A percentile compares a stretch with the other conserved stretches of the same genome.
Conservation (phyloP, 2,888 invertebrate species). For the Eupithecia pulchellata region DNA sequence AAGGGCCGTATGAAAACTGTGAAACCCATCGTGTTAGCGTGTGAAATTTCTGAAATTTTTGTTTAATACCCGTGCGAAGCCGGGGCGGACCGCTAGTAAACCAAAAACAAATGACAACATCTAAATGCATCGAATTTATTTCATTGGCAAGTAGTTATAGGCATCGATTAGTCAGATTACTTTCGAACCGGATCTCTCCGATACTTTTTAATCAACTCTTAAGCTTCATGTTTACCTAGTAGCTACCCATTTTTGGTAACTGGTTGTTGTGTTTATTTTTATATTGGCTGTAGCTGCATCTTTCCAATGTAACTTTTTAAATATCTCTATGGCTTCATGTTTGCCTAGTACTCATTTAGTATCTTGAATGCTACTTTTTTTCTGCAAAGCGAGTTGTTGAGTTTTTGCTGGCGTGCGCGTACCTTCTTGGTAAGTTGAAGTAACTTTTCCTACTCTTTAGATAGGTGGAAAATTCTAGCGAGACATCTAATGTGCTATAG, state of each 20-base stretch:
- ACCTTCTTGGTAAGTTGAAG: conserved; percentile 18
- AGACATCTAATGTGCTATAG: conserved; percentile 34
- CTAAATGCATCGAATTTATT: conserved; percentile 28
- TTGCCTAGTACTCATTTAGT: conserved; percentile 24
- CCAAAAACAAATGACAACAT: conserved; percentile 17
- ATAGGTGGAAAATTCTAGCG: conserved; percentile 32
- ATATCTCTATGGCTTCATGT: conserved; percentile 13
- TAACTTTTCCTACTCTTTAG: conserved; percentile 13
- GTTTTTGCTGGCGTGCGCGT: not conserved
- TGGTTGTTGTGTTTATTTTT: not conserved
- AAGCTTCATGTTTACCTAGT: conserved; percentile 23
- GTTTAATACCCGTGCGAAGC: too few species aligned
- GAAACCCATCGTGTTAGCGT: too few species aligned
- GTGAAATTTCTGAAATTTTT: too few species aligned
- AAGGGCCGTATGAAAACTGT: too few species aligned
- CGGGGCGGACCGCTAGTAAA: too few species aligned
- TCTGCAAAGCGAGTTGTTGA: not conserved
- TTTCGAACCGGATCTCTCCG: conserved; percentile 40
- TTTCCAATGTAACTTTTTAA: conserved; percentile 13
- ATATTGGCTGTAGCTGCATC: not conserved
- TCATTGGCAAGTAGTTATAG: conserved; percentile 17
- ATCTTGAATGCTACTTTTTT: not conserved
- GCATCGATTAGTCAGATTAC: conserved; percentile 28
- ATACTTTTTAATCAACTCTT: conserved; percentile 22
- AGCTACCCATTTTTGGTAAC: conserved; percentile 15